These are phyloP conservation scores for Trachelus tabidus DNA, from an alignment of 2,888 invertebrate genomes.

Conservation along the genomic window DNA sequence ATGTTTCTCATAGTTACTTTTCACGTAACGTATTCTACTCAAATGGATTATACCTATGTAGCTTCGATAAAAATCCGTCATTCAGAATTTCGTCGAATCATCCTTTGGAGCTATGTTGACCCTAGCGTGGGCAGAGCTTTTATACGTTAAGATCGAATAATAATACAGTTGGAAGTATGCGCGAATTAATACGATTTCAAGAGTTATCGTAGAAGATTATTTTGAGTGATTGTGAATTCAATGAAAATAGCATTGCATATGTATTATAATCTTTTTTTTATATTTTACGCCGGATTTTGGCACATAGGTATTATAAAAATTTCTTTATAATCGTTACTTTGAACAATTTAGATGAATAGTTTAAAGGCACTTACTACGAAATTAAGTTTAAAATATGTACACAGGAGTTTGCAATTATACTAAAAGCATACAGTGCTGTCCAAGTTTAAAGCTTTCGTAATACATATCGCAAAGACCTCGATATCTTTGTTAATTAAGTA, in stretches of 20 bases:
- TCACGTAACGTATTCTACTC: background rate
- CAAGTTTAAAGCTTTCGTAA: background rate
- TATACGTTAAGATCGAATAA: background rate
- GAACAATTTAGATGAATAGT: background rate
- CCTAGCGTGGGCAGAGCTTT: background rate
- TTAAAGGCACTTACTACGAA: background rate
- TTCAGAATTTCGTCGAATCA: background rate
- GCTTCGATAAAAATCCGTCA: background rate
- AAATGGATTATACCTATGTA: background rate
- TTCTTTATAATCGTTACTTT: background rate
- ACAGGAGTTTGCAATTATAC: background rate
- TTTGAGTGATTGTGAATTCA: background rate
- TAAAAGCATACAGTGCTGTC: background rate
- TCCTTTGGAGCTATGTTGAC: background rate
- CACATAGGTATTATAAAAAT: background rate
- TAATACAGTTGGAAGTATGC: background rate
- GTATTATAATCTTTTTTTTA: background rate
- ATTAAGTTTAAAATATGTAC: background rate
- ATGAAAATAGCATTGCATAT: background rate
- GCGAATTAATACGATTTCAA: background rate
- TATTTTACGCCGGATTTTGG: background rate
- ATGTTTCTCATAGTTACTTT: background rate
- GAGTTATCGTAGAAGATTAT: background rate
- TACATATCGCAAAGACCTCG: background rate
- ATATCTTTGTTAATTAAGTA: background rate